Percentiles rank a stretch among this genome's conserved stretches.
Evolutionary conservation across 64 coral and sea anemone species (phyloP).

Genomic region (Actinia tenebrosa): DNA sequence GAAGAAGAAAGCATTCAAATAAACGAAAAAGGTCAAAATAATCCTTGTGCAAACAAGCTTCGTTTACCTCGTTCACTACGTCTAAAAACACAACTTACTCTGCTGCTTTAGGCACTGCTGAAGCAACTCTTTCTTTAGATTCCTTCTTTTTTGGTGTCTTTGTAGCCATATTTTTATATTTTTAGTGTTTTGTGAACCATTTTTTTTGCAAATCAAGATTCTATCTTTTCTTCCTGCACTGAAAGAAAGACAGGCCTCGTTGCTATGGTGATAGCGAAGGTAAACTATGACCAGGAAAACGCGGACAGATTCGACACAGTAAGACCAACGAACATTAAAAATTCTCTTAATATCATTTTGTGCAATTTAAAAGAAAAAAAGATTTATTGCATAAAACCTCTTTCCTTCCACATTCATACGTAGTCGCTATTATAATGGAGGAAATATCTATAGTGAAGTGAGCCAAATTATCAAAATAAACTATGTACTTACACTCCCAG

Average conservation of each 20-base stretch:
- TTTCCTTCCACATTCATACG: neutral
- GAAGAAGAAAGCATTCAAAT: neutral
- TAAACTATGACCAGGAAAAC: neutral
- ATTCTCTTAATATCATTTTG: no score
- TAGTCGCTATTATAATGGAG: no score
- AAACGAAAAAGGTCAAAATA: conserved; percentile 21
- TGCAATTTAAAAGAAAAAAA: neutral
- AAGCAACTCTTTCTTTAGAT: conserved; percentile 89
- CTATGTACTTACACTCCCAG: neutral
- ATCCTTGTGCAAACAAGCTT: conserved; percentile 11
- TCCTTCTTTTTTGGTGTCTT: conserved; percentile 99
- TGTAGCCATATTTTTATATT: conserved; percentile 68
- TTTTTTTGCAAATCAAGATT: conserved; percentile 3
- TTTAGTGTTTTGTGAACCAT: neutral
- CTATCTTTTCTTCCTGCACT: neutral
- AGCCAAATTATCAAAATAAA: neutral
- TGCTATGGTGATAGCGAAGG: conserved; percentile 3
- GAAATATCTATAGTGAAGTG: neutral
- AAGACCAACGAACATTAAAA: neutral
- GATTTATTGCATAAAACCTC: neutral
- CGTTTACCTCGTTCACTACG: neutral
- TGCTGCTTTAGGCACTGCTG: conserved; percentile 52
- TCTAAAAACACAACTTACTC: conserved; percentile 16
- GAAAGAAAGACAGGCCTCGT: neutral
- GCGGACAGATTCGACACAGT: neutral